Conservation (phyloP, 2,113 vertebrate species). For the Nesogale talazaci region DNA sequence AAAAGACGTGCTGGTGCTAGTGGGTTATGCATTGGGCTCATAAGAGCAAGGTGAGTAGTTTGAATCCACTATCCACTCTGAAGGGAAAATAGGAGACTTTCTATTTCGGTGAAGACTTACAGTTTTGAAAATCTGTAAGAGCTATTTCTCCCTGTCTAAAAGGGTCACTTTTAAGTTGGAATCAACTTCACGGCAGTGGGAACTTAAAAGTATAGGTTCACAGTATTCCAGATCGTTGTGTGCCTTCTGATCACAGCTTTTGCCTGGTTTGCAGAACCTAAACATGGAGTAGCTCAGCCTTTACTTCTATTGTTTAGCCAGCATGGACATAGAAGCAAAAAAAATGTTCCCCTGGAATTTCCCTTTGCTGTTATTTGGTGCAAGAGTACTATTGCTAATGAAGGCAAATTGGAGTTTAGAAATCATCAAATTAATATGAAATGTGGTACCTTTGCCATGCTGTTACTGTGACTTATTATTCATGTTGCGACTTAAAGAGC, state of each 20-base stretch:
- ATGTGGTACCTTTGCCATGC: not conserved
- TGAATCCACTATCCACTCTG: no score
- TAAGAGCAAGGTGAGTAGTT: no score
- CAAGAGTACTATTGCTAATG: not conserved
- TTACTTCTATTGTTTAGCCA: not conserved
- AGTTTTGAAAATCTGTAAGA: no score
- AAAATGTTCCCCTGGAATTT: not conserved
- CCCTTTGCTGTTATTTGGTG: not conserved
- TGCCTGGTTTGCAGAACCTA: not conserved
- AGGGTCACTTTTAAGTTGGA: no score
- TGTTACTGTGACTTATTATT: not conserved
- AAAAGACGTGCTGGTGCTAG: no score
- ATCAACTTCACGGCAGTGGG: no score
- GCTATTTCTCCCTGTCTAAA: no score
- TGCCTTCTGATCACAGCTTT: not conserved
- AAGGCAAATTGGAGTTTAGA: constrained; percentile 17
- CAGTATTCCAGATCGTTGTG: not conserved
- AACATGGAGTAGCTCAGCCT: not conserved
- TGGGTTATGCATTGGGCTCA: no score
- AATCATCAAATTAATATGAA: constrained; percentile 28
- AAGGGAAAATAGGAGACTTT: no score
- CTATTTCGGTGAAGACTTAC: no score
- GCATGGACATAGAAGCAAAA: not conserved
- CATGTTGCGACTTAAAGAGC: not conserved
- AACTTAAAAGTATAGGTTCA: not conserved